Conservation (phyloP, 2,888 invertebrate species). For the Galerucella pusilla region DNA sequence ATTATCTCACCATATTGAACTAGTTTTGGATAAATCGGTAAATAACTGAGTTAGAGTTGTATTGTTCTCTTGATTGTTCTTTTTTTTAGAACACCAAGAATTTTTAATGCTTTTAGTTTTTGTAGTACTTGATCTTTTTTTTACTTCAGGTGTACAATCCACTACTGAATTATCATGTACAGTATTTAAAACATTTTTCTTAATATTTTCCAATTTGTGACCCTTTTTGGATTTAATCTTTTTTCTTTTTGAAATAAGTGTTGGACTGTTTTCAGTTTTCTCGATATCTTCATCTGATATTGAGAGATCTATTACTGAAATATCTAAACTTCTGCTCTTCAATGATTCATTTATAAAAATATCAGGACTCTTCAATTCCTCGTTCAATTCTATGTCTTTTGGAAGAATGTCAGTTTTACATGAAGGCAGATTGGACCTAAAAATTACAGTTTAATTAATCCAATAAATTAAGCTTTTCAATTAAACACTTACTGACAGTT, state of each 20-base stretch:
- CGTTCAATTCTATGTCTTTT: conserved; percentile 17
- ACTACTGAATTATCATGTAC: conserved; percentile 40
- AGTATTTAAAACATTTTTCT: conserved; percentile 36
- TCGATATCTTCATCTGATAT: conserved; percentile 36
- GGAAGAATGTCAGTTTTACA: background rate
- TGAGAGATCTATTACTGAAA: conserved; percentile 35
- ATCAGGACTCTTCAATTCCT: conserved; percentile 42
- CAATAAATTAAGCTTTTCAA: background rate
- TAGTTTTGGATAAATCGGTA: background rate
- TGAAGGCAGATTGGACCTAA: background rate
- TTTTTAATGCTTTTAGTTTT: conserved; percentile 11
- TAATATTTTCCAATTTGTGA: conserved; percentile 11
- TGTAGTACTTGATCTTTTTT: conserved; percentile 25
- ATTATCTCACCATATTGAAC: background rate
- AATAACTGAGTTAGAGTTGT: conserved; percentile 42
- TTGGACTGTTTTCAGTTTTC: conserved; percentile 41
- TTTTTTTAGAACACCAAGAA: conserved; percentile 19
- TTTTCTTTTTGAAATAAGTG: conserved; percentile 42
- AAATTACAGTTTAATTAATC: background rate
- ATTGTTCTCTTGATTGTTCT: conserved; percentile 33
- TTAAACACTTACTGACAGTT: conserved; percentile 24
- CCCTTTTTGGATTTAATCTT: conserved; percentile 30
- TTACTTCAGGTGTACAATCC: conserved; percentile 47
- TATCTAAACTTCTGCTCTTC: conserved; percentile 14
- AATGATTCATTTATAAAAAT: conserved; percentile 35